Conservation (phyloP, 1,140 invertebrate species). For the Habropoda laboriosa region DNA sequence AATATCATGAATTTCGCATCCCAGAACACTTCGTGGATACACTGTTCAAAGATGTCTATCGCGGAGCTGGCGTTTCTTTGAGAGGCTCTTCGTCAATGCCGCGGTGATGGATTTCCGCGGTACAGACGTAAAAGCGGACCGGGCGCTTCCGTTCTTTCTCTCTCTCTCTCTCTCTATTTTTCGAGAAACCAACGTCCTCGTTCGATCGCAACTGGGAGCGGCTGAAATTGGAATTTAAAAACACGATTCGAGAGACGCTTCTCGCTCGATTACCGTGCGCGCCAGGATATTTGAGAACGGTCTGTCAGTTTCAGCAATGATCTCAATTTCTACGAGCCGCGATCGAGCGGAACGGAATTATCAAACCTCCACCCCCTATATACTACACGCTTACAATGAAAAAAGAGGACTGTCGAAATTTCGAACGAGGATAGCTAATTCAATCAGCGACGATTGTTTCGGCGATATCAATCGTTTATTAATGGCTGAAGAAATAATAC, state of each 20-base stretch:
- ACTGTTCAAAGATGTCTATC: slow-evolving; percentile 12
- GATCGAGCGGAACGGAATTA: slow-evolving; percentile 11
- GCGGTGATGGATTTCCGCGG: slow-evolving; percentile 2
- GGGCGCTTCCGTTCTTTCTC: not conserved
- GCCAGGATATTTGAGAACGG: not conserved
- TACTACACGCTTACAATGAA: not conserved
- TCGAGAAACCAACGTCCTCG: not conserved
- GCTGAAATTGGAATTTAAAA: slow-evolving; percentile 23
- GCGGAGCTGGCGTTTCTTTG: not conserved
- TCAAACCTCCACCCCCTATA: not conserved
- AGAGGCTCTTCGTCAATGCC: slow-evolving; percentile 18
- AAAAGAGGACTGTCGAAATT: not conserved
- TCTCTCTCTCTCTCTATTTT: too few relatives aligned
- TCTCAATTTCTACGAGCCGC: not conserved
- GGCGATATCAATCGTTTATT: too few relatives aligned
- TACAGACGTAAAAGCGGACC: not conserved
- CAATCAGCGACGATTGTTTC: too few relatives aligned
- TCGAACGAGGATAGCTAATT: not conserved
- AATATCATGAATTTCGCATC: slow-evolving; percentile 7
- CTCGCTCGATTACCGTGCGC: not conserved
- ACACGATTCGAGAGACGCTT: slow-evolving; percentile 9
- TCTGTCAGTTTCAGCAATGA: slow-evolving; percentile 27
- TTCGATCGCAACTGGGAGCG: not conserved
- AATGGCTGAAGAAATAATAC: too few relatives aligned
- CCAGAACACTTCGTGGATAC: not conserved